Conservation (phyloP, 2,113 vertebrate genomes). For the Megalops atlanticus region DNA sequence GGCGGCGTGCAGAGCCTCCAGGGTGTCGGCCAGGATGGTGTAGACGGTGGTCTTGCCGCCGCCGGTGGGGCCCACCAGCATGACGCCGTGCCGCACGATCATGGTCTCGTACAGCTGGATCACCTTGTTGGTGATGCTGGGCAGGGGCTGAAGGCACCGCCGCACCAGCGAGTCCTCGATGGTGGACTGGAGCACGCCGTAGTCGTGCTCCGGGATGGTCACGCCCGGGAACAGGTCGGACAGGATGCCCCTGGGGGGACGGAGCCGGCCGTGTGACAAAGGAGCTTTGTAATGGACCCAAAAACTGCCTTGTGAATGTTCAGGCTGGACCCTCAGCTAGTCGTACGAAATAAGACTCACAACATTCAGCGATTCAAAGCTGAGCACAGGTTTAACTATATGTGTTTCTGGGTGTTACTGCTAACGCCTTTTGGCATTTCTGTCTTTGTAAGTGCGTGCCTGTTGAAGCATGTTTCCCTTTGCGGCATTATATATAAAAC, state of each 20-base stretch:
- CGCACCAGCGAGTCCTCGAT: constrained; percentile 70
- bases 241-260: constrained; percentile 76
- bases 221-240: constrained; percentile 88
- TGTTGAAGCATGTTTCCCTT: no score
- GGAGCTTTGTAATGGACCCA: background rate
- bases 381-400: no score
- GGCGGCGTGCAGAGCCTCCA: constrained; percentile 66
- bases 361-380: no score
- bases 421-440: no score
- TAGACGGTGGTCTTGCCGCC: constrained; percentile 86
- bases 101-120: constrained; percentile 88
- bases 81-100: constrained; percentile 86
- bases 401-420: no score
- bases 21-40: constrained; percentile 71
- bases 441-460: no score
- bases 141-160: constrained; percentile 74
- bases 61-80: constrained; percentile 85
- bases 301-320: background rate
- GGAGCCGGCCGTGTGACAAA: no score
- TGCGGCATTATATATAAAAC: no score
- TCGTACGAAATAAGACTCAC: no score
- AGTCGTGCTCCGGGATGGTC: constrained; percentile 82
- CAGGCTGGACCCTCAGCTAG: background rate
- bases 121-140: constrained; percentile 78
- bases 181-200: constrained; percentile 79